A percentile compares a stretch with the other conserved stretches of the same genome.
Evolutionary conservation across 2,797 vertebrate genomes (phyloP).

Genomic region (Muraenolepis orangiensis): DNA sequence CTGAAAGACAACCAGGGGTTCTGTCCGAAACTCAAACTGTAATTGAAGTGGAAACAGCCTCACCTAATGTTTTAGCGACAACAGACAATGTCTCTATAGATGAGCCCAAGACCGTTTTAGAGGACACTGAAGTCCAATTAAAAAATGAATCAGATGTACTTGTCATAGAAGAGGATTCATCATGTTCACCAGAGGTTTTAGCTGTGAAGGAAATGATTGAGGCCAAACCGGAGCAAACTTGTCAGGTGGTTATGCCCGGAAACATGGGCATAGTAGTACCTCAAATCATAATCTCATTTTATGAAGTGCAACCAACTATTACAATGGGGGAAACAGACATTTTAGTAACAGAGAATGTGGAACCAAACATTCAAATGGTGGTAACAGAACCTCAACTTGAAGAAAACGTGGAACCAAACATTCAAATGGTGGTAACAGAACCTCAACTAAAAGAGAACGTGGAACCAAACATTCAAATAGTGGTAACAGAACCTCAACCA

Average conservation of each 20-base stretch:
- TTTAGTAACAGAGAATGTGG: neutral
- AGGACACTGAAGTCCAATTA: constrained; percentile 26
- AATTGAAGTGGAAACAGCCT: constrained; percentile 17
- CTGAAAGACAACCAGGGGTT: constrained; percentile 19
- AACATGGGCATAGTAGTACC: constrained; percentile 29
- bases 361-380: neutral
- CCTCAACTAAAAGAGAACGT: neutral
- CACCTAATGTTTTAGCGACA: constrained; percentile 15
- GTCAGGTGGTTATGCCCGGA: constrained; percentile 2
- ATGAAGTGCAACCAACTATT: constrained; percentile 33
- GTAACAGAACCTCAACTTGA: neutral
- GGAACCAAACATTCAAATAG: constrained; percentile 11
- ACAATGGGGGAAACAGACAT: neutral
- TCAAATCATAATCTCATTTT: constrained; percentile 46
- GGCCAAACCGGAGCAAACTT: constrained; percentile 25
- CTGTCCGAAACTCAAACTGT: neutral
- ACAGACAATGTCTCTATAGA: constrained; percentile 9
- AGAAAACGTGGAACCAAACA: constrained; percentile 7
- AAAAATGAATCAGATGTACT: constrained; percentile 16
- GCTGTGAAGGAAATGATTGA: constrained; percentile 13
- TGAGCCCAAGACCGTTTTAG: constrained; percentile 22
- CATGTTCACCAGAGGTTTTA: constrained; percentile 16
- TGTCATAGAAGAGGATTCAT: constrained; percentile 24
- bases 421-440: neutral
- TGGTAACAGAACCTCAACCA: constrained; percentile 21